phyloP scores from a whole-genome alignment of 2,797 vertebrate species.

The Merluccius polli region DNA sequence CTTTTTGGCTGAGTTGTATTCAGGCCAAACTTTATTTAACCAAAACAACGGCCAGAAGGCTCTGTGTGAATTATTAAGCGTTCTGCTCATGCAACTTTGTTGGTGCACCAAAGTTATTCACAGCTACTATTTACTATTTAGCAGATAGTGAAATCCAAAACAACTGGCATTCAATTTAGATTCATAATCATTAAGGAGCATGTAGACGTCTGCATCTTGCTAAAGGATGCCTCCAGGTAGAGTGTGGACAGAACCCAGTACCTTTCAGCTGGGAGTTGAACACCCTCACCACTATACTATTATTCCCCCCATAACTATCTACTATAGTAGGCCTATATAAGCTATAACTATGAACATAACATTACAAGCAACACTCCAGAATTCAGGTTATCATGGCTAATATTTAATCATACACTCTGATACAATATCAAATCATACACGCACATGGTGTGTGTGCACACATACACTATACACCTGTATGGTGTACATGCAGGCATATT shows the following conservation, averaged over 20 bases:
- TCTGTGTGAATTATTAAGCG: not conserved
- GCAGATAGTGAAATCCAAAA: not conserved
- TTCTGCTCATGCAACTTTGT: not conserved
- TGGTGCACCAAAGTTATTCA: not conserved
- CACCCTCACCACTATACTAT: too few species aligned
- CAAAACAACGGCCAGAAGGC: not conserved
- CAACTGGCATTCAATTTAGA: not conserved
- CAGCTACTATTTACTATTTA: not conserved
- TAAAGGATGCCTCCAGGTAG: not conserved
- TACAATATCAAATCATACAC: too few species aligned
- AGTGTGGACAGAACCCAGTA: not conserved
- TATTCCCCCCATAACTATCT: too few species aligned
- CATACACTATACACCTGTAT: not conserved
- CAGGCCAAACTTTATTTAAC: not conserved
- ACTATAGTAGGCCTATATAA: too few species aligned
- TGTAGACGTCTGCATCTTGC: not conserved
- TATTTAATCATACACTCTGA: too few species aligned
- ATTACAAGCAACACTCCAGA: too few species aligned
- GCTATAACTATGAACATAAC: too few species aligned
- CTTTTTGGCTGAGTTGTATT: not conserved
- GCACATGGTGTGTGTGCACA: not conserved
- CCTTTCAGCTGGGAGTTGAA: not conserved
- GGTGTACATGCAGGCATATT: not conserved
- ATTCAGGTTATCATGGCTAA: too few species aligned
- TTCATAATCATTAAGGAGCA: not conserved